A percentile compares a stretch with the other conserved stretches of the same genome.
Evolutionary conservation across 2,113 vertebrate species (phyloP).

Genomic region (Proterorhinus semilunaris): DNA sequence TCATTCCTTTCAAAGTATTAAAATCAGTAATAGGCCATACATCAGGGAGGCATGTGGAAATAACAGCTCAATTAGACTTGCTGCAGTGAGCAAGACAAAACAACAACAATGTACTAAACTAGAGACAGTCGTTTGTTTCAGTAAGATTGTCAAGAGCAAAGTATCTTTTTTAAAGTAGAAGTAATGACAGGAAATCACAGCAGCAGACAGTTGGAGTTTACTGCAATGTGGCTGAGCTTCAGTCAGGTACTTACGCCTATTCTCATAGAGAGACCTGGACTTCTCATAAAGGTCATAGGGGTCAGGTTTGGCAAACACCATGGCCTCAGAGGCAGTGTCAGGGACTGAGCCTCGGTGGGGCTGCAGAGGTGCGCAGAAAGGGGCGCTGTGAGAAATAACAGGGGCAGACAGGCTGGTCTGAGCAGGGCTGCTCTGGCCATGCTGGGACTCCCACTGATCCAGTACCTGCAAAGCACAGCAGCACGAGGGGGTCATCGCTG

Average conservation of each 20-base stretch:
- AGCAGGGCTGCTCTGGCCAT: slow-evolving; percentile 85
- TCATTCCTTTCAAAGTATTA: neutral
- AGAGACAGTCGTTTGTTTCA: neutral
- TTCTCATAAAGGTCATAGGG: slow-evolving; percentile 96
- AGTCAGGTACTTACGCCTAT: slow-evolving; percentile 95
- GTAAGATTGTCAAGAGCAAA: neutral
- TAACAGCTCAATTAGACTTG: neutral
- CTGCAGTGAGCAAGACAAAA: neutral
- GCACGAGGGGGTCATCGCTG: slow-evolving; percentile 56
- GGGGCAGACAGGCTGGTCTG: slow-evolving; percentile 89
- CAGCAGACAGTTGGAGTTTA: neutral
- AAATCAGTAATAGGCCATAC: neutral
- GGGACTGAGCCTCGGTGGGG: slow-evolving; percentile 91
- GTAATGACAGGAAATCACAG: neutral
- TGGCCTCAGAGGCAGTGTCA: slow-evolving; percentile 87
- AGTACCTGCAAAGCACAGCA: slow-evolving; percentile 86
- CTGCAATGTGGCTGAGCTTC: slow-evolving; percentile 17
- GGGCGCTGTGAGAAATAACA: slow-evolving; percentile 85
- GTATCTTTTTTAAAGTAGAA: neutral
- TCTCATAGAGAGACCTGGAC: slow-evolving; percentile 98
- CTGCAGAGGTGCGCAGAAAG: slow-evolving; percentile 83
- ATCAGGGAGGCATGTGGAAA: neutral
- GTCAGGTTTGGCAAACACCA: slow-evolving; percentile 88
- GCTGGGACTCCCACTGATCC: slow-evolving; percentile 88
- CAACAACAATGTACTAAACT: neutral